Evolutionary conservation across 2,888 invertebrate genomes (phyloP), one percentile per base, ranked within the genome.

Genomic region (Dryobota labecula): DNA sequence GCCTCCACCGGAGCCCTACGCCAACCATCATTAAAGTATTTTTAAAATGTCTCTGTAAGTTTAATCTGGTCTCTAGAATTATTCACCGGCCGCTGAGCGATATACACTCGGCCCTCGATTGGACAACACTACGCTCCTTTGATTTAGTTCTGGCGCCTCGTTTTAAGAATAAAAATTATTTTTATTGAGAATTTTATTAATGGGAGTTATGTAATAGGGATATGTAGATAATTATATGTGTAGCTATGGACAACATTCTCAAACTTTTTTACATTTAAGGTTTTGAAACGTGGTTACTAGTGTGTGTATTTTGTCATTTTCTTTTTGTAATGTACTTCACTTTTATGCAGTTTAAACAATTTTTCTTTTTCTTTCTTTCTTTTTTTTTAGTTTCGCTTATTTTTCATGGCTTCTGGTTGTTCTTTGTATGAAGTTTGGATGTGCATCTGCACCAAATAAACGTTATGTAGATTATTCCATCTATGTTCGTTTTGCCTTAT

Each of bases 51-150:
- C 91, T 90, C 89, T 86, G 91, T 91, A 91, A 92, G 87, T 92
- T 90, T 91, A 92, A 93, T 93, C 90, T 90, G 82, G 85, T 87
- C 85, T 64, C 87, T 86, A 87, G 89, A 89, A 93, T 93, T 92
- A 94, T 93, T 93, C 94, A 94, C 90, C 88, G 87, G 84, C 87
- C 89, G 94, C 88, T 93, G 94, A 94, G 88, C 92, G 94, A 94
- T 94, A 94, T 94, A 94, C 81, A 74, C 69, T 69, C 83, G 64
- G 33, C 65, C 33, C 74, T 51, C 80, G 54, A 66, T 62, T 54
- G 75, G 76, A 80, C 80, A 80, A 75, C 80, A 70, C 70, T 74
- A 41, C 51, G 51, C 51, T 66, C 58, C 83, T 80, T 80, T 80
- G 80, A 80, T 80, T 80, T 80, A 68, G 64, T 4, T 63, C 45